These are phyloP conservation scores for Heliconius hortense DNA, from an alignment of 2,888 invertebrate species.

Conservation along the genomic window DNA sequence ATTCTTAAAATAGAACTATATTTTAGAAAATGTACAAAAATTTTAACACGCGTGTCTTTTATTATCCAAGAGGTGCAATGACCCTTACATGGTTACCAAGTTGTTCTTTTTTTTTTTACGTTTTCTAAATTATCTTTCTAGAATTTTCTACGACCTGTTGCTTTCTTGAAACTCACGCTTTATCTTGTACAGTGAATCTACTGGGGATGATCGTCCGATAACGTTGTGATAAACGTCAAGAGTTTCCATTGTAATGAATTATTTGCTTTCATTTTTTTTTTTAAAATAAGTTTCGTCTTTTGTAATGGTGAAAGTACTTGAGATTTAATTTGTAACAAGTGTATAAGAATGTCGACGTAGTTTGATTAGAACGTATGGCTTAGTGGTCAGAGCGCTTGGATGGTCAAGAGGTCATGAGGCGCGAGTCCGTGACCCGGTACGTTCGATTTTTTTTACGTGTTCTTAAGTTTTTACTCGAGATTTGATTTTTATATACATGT, in stretches of 20 bases:
- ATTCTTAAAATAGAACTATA: neutral
- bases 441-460: neutral
- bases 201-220: conserved; percentile 74
- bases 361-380: too few species aligned
- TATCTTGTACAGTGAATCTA: conserved; percentile 77
- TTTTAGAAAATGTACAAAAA: conserved; percentile 7
- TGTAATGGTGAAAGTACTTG: conserved; percentile 10
- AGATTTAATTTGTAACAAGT: neutral
- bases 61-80: neutral
- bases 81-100: neutral
- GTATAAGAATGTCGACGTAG: too few species aligned
- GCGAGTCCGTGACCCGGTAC: too few species aligned
- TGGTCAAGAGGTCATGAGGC: too few species aligned
- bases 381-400: too few species aligned
- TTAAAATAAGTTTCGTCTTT: conserved; percentile 1
- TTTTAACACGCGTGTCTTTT: neutral
- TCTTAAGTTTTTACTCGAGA: neutral
- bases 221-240: conserved; percentile 80
- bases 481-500: neutral
- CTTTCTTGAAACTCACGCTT: conserved; percentile 75
- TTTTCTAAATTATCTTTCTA: neutral
- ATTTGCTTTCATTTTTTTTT: conserved; percentile 68
- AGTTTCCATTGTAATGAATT: conserved; percentile 71
- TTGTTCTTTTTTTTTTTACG: neutral
- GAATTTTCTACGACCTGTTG: conserved; percentile 62